Conservation (phyloP, 1,140 invertebrate species). For the Pollicipes pollicipes region DNA sequence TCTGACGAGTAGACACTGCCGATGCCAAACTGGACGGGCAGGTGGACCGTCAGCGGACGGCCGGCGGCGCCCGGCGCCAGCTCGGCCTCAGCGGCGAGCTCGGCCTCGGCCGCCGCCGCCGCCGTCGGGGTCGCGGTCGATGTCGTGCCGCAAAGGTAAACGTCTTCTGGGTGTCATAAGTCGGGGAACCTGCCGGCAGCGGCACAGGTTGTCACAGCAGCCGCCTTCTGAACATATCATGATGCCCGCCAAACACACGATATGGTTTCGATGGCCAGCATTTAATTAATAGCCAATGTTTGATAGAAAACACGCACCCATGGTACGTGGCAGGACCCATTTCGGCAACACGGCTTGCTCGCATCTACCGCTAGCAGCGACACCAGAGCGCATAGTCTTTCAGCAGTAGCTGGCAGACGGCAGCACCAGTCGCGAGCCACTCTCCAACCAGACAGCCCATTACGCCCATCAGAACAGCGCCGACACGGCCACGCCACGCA, state of each 20-base stretch:
- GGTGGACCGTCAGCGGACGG: background rate
- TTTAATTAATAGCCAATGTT: too few species aligned
- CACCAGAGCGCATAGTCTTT: too few species aligned
- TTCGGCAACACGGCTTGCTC: too few species aligned
- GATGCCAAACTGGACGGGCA: background rate
- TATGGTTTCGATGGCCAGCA: background rate
- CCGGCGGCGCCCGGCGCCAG: too few species aligned
- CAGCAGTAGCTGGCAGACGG: too few species aligned
- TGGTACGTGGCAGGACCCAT: too few species aligned
- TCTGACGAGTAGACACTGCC: background rate
- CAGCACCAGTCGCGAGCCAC: too few species aligned
- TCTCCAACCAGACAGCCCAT: background rate
- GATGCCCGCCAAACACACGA: background rate
- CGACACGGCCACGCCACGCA: too few species aligned
- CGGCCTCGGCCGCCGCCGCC: too few species aligned
- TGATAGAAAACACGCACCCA: too few species aligned
- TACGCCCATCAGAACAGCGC: background rate
- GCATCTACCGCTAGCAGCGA: too few species aligned
- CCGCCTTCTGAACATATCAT: slow-evolving; percentile 7
- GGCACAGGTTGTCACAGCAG: slow-evolving; percentile 9
- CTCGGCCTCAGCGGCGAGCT: too few species aligned
- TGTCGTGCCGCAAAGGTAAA: background rate
- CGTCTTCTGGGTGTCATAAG: slow-evolving; percentile 42
- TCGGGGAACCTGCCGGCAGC: slow-evolving; percentile 40
- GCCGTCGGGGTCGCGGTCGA: background rate